phyloP scores from a whole-genome alignment of 2,888 invertebrate species.

The Leptopilina drosophilae region DNA sequence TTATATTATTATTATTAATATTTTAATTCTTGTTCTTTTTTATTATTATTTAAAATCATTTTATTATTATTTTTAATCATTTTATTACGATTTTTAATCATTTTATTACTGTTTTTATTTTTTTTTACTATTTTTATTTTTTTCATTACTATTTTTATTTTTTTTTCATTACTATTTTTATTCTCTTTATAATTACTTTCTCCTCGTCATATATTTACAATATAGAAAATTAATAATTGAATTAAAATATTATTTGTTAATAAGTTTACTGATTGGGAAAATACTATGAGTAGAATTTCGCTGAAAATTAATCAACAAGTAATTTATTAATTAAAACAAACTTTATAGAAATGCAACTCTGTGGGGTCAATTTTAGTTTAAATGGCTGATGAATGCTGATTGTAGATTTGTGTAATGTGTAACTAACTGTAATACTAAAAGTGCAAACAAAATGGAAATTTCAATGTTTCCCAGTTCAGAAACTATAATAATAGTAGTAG shows the following conservation, averaged over 20 bases:
- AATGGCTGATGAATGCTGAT: background rate
- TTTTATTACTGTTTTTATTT: too few relatives aligned
- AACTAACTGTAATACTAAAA: background rate
- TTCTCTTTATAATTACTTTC: too few relatives aligned
- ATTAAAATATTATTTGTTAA: background rate
- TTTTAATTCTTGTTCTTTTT: too few relatives aligned
- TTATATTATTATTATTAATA: too few relatives aligned
- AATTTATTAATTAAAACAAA: background rate
- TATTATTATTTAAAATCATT: too few relatives aligned
- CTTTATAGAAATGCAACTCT: background rate
- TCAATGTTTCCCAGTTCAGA: background rate
- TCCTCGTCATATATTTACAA: too few relatives aligned
- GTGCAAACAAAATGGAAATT: background rate
- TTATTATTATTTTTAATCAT: too few relatives aligned
- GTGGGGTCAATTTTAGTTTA: background rate
- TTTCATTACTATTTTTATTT: too few relatives aligned
- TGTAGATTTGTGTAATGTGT: conserved; percentile 2
- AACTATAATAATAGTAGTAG: background rate
- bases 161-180: too few relatives aligned
- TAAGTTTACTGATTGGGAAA: background rate
- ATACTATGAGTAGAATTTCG: background rate
- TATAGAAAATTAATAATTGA: too few relatives aligned
- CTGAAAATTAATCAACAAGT: background rate
- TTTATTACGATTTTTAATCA: too few relatives aligned
- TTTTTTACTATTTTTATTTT: too few relatives aligned